phyloP scores from a whole-genome alignment of 2,113 vertebrate genomes.

The Drymodes brunneopygia region DNA sequence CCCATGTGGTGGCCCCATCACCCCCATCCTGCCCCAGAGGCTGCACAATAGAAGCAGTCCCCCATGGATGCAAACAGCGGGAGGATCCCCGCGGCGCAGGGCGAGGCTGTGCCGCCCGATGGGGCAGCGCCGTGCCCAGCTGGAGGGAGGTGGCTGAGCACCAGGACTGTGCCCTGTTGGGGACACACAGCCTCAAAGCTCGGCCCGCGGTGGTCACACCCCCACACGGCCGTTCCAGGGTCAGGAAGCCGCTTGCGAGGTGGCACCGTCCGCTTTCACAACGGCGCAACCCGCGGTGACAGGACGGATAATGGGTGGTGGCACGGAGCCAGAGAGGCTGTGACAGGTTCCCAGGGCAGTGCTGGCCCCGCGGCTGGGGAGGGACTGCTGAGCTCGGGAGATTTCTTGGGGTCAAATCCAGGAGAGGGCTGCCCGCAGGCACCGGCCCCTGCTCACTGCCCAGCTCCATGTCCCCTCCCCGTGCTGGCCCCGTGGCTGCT shows the following conservation, averaged over 20 bases:
- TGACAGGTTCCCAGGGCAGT: not conserved
- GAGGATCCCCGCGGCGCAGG: rapidly evolving
- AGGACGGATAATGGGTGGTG: not conserved
- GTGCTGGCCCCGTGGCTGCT: rapidly evolving
- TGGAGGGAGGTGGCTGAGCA: not conserved
- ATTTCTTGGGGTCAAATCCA: not conserved
- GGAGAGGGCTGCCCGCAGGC: rapidly evolving
- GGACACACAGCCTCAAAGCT: not conserved
- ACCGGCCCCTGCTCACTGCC: rapidly evolving
- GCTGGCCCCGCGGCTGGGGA: rapidly evolving
- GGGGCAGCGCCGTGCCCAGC: not conserved
- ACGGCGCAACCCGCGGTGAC: rapidly evolving
- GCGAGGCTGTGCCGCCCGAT: not conserved
- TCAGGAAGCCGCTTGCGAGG: not conserved
- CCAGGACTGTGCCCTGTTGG: not conserved
- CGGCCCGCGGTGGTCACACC: rapidly evolving
- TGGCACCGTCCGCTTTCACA: not conserved
- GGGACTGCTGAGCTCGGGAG: not conserved
- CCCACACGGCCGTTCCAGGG: rapidly evolving
- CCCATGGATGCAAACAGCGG: rapidly evolving
- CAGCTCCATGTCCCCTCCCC: not conserved
- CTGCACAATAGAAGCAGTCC: not conserved
- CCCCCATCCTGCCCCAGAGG: not conserved
- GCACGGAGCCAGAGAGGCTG: not conserved
- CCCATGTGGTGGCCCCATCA: rapidly evolving